Percentiles rank a stretch among this genome's conserved stretches.
Conservation (phyloP, 2,113 vertebrate species). For the Bothrops jararaca region DNA sequence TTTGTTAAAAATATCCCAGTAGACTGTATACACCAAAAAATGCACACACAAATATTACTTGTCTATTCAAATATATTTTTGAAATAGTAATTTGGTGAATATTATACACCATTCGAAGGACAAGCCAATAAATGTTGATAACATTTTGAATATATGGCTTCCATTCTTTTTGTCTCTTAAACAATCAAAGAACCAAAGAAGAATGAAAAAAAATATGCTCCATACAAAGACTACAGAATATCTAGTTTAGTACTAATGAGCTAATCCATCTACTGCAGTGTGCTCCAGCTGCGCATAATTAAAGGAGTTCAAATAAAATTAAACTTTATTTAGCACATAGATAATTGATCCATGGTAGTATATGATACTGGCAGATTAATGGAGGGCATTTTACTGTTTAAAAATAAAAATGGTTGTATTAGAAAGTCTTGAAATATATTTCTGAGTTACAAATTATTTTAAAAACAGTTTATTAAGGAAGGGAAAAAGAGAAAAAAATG, state of each 20-base stretch:
- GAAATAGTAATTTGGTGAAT: constrained; percentile 52
- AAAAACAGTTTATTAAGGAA: constrained; percentile 55
- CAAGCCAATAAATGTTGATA: constrained; percentile 53
- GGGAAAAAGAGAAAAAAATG: constrained; percentile 24
- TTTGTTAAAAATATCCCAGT: background rate
- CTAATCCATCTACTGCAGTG: constrained; percentile 63
- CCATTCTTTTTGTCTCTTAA: constrained; percentile 24
- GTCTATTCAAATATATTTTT: constrained; percentile 54
- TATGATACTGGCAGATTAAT: constrained; percentile 57
- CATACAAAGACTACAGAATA: constrained; percentile 56
- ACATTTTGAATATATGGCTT: constrained; percentile 50
- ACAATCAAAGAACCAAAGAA: constrained; percentile 39
- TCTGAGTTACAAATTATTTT: constrained; percentile 48
- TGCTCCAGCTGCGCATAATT: constrained; percentile 64
- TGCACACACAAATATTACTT: constrained; percentile 4
- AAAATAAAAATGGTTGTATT: constrained; percentile 55
- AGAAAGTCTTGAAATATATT: constrained; percentile 58
- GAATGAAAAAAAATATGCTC: constrained; percentile 57
- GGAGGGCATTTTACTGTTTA: constrained; percentile 61
- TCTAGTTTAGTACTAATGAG: constrained; percentile 69
- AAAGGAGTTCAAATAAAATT: constrained; percentile 65
- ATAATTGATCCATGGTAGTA: constrained; percentile 66
- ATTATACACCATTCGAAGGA: constrained; percentile 55
- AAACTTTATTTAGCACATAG: constrained; percentile 69
- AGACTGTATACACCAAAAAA: background rate